Conservation (phyloP, 2,888 invertebrate genomes). For the Coenonympha glycerion region DNA sequence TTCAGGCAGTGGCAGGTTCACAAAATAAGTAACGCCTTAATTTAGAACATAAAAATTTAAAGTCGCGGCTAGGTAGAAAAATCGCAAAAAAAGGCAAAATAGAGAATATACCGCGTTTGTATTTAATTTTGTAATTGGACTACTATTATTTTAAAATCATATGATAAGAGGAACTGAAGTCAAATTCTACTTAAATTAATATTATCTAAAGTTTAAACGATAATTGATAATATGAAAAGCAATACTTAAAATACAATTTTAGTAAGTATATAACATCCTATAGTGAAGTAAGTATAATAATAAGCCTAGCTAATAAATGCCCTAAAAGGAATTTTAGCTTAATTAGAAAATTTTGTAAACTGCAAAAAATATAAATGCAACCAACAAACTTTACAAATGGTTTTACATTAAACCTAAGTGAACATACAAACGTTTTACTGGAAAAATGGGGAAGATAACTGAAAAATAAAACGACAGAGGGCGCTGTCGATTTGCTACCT, state of each 20-base stretch:
- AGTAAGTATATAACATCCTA: conserved; percentile 1
- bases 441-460: too few species aligned
- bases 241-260: background rate
- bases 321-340: background rate
- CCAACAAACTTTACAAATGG: background rate
- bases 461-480: too few species aligned
- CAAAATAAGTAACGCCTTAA: background rate
- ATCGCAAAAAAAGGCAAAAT: too few species aligned
- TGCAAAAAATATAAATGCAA: background rate
- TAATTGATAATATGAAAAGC: background rate
- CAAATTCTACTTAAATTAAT: background rate
- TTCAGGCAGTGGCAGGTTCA: background rate
- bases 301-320: background rate
- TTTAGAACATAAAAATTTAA: background rate
- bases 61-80: background rate
- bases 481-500: too few species aligned
- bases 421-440: too few species aligned
- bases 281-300: background rate
- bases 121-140: too few species aligned
- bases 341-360: too few species aligned
- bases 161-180: background rate
- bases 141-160: too few species aligned
- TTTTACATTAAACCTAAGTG: background rate
- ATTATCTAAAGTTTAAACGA: too few species aligned
- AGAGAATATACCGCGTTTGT: too few species aligned